phyloP scores from a whole-genome alignment of 2,113 vertebrate genomes.

The Lethenteron reissneri region DNA sequence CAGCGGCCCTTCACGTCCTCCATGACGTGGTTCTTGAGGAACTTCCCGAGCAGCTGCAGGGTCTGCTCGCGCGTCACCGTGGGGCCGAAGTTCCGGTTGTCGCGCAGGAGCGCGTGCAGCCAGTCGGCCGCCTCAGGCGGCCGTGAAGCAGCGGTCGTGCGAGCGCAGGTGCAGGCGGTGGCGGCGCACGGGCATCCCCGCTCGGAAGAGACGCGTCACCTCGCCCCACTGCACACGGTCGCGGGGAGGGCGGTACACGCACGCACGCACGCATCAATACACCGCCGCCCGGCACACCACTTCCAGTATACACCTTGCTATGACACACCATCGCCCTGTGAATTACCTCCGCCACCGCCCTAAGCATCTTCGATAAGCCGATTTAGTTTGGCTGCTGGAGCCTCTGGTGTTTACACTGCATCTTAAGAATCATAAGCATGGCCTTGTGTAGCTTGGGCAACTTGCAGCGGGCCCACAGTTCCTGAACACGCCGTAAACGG shows the following conservation, averaged over 20 bases:
- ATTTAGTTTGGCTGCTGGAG: no score
- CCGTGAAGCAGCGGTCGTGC: constrained; percentile 49
- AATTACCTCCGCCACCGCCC: no score
- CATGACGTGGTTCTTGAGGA: constrained; percentile 80
- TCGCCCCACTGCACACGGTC: constrained; percentile 58
- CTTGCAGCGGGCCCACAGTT: no score
- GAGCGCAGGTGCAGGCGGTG: constrained; percentile 55
- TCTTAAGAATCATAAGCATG: no score
- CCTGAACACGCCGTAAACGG: no score
- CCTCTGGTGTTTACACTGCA: no score
- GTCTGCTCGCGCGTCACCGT: constrained; percentile 77
- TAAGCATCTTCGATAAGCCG: no score
- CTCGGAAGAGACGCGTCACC: constrained; percentile 51
- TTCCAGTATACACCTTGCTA: no score
- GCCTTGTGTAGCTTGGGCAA: no score
- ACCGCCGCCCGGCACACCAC: no score
- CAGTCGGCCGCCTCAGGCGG: constrained; percentile 51
- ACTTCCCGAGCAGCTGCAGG: constrained; percentile 65
- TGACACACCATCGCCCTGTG: no score
- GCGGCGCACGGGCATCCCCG: constrained; percentile 59
- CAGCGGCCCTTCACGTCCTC: constrained; percentile 76
- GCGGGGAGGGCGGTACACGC: background rate
- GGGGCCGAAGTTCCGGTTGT: constrained; percentile 57
- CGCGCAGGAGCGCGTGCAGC: constrained; percentile 43
- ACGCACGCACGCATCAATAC: no score